phyloP scores from a whole-genome alignment of 2,113 vertebrate species.

The Dicrurus megarhynchus region DNA sequence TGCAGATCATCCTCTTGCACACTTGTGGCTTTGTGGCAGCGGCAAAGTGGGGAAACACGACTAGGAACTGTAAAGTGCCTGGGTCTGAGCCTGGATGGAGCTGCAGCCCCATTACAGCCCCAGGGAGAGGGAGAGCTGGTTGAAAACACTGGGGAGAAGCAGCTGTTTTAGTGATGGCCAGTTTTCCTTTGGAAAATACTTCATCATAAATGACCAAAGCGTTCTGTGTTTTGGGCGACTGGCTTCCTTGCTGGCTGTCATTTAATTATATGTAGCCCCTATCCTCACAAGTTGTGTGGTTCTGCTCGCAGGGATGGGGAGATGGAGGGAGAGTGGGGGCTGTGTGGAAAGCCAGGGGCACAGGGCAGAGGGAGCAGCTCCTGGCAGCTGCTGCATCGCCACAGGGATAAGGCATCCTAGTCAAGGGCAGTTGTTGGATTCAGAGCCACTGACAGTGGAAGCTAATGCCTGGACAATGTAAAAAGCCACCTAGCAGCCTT shows the following conservation, averaged over 20 bases:
- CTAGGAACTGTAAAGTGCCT: background rate
- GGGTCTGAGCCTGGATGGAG: background rate
- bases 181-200: background rate
- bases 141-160: background rate
- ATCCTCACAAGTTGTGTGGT: background rate
- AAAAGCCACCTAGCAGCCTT: background rate
- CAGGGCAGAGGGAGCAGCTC: fast-evolving
- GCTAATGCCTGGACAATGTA: background rate
- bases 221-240: background rate
- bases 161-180: background rate
- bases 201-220: background rate
- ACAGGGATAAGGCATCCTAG: fast-evolving
- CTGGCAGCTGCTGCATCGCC: background rate
- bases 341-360: background rate
- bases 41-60: fast-evolving
- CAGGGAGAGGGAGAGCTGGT: background rate
- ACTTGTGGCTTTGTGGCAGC: background rate
- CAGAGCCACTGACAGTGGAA: background rate
- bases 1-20: fast-evolving
- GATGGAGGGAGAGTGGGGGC: background rate
- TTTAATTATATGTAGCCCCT: background rate
- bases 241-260: background rate
- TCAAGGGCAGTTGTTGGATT: background rate
- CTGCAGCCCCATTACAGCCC: fast-evolving
- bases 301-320: background rate